Evolutionary conservation across 2,797 vertebrate genomes (phyloP), one percentile per base, ranked within the genome.

Genomic region (Apodemus agrarius): DNA sequence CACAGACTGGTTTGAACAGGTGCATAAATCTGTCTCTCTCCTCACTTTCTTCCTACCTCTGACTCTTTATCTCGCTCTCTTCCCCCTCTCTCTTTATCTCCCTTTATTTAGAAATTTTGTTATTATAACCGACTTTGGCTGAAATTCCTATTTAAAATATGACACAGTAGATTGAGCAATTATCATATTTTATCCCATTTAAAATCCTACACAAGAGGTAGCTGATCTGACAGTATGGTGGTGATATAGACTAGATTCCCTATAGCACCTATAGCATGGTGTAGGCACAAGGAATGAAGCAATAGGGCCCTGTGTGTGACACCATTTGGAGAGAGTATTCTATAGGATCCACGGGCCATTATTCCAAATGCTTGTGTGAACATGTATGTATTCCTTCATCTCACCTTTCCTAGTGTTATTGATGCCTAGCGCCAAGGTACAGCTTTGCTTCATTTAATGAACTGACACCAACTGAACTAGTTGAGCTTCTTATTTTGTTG

Each of bases 81-180:
- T 0, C 34, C 90, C 12, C 34, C 95, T 24, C 1, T 13, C 26
- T 46, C 75, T n/a, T 95, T 34, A n/a, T 21, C 26, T 52, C 76
- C 54, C 93, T 93, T 94, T 57, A 72, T 97, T 94, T 54, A 78
- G 4, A n/a, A 11, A 3, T 49, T 97, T 97, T 97, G 89, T 97
- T 43, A 76, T 97, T 98, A 93, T 96, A 93, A 93, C 95, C 96
- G 88, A 61, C 88, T 94, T 74, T 43, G 91, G 24, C 49, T 87
- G 43, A 83, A 93, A 67, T n/a, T n/a, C 84, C 95, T 67, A 95
- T 98, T 96, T 97, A 98, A 97, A 96, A 96, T 95, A 94, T 43
- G 97, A 97, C 94, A 31, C 97, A 96, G 26, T 63, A 63, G 97
- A 98, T 94, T 92, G 95, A 97, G 81, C 37, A 79, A 92, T 93